Conservation (phyloP, 2,113 vertebrate species). For the Panthera leo region DNA sequence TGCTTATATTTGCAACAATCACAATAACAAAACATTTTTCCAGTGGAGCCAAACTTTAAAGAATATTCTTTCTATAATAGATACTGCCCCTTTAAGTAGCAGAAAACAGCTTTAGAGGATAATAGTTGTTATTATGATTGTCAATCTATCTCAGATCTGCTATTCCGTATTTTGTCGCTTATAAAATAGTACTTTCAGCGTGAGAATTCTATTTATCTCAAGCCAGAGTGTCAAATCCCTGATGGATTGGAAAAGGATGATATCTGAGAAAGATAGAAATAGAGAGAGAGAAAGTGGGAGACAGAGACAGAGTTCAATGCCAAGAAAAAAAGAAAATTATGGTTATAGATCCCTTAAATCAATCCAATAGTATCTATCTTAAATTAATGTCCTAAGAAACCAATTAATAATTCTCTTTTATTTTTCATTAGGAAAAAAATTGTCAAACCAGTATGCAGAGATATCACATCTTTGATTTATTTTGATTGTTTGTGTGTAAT, state of each 20-base stretch:
- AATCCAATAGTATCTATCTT: background rate
- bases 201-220: slow-evolving; percentile 85
- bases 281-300: background rate
- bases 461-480: slow-evolving; percentile 50
- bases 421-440: slow-evolving; percentile 50
- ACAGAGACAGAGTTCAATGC: background rate
- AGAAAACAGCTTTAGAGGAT: slow-evolving; percentile 63
- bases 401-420: slow-evolving; percentile 30
- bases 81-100: slow-evolving; percentile 38
- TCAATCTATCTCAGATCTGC: slow-evolving; percentile 73
- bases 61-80: slow-evolving; percentile 15
- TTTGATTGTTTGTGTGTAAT: slow-evolving; percentile 30
- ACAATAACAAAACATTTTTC: slow-evolving; percentile 48
- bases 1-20: slow-evolving; percentile 48
- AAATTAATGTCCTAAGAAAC: slow-evolving; percentile 50
- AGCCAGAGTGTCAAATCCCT: slow-evolving; percentile 83
- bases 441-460: background rate
- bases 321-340: slow-evolving; percentile 48
- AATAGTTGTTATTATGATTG: slow-evolving; percentile 77
- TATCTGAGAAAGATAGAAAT: background rate
- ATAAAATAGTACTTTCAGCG: slow-evolving; percentile 74
- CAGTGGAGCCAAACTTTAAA: background rate
- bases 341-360: background rate
- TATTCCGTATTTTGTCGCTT: slow-evolving; percentile 71
- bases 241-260: slow-evolving; percentile 78